phyloP scores from a whole-genome alignment of 2,888 invertebrate genomes.

The Troglohyphantes excavatus region DNA sequence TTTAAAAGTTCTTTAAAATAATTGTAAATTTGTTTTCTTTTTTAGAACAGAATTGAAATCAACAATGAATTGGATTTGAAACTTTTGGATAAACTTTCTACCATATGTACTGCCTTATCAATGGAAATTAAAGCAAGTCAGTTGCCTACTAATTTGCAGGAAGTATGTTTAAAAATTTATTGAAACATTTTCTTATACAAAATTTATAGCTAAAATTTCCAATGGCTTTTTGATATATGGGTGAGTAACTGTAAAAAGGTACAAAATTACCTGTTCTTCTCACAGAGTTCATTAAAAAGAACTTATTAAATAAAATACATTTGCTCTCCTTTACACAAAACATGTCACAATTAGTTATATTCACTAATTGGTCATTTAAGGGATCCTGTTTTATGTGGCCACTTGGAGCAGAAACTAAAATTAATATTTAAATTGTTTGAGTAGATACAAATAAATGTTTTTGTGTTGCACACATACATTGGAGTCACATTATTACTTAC shows the following conservation, averaged over 20 bases:
- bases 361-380: too few relatives aligned
- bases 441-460: too few relatives aligned
- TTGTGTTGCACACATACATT: too few relatives aligned
- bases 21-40: neutral
- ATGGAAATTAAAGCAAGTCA: neutral
- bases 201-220: neutral
- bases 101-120: neutral
- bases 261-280: too few relatives aligned
- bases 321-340: too few relatives aligned
- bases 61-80: neutral
- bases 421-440: too few relatives aligned
- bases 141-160: slow-evolving; percentile 1
- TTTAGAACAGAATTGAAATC: neutral
- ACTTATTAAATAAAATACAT: too few relatives aligned
- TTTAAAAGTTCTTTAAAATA: neutral
- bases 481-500: too few relatives aligned
- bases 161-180: neutral
- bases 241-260: neutral
- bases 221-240: neutral
- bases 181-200: neutral
- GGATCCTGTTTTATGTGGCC: too few relatives aligned
- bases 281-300: too few relatives aligned
- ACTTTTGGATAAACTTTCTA: slow-evolving; percentile 3
- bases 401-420: too few relatives aligned
- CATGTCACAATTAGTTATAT: too few relatives aligned